Conservation (phyloP, 1,140 invertebrate species). For the Nephotettix cincticeps region DNA sequence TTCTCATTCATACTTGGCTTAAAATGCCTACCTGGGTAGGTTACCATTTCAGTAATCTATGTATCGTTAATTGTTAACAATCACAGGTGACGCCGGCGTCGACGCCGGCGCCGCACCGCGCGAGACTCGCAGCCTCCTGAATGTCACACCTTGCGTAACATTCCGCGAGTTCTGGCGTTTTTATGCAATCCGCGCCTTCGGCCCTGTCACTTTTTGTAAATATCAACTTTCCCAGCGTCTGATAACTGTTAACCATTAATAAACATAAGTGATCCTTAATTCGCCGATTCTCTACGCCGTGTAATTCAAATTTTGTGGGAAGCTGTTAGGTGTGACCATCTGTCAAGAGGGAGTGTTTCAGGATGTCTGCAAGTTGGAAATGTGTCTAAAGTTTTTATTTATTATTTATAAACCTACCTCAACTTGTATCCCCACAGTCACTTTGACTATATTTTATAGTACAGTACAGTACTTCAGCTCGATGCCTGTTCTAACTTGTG, state of each 20-base stretch:
- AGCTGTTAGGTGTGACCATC: too few species aligned
- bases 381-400: neutral
- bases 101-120: too few species aligned
- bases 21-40: too few species aligned
- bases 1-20: too few species aligned
- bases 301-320: neutral
- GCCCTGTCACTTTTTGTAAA: conserved; percentile 8
- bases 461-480: neutral
- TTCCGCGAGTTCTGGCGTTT: neutral
- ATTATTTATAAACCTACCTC: neutral
- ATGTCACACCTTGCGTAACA: neutral
- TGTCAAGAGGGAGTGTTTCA: neutral
- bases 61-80: too few species aligned
- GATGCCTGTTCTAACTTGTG: neutral
- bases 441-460: neutral
- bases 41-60: too few species aligned
- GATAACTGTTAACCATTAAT: neutral
- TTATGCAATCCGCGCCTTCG: neutral
- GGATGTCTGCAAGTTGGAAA: neutral
- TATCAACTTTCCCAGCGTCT: neutral
- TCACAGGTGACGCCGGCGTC: too few species aligned
- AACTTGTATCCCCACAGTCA: neutral
- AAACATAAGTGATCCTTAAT: neutral
- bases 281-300: neutral
- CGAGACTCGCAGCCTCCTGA: too few species aligned